Conservation (phyloP, 2,888 invertebrate species). For the Lepidonotus clava region DNA sequence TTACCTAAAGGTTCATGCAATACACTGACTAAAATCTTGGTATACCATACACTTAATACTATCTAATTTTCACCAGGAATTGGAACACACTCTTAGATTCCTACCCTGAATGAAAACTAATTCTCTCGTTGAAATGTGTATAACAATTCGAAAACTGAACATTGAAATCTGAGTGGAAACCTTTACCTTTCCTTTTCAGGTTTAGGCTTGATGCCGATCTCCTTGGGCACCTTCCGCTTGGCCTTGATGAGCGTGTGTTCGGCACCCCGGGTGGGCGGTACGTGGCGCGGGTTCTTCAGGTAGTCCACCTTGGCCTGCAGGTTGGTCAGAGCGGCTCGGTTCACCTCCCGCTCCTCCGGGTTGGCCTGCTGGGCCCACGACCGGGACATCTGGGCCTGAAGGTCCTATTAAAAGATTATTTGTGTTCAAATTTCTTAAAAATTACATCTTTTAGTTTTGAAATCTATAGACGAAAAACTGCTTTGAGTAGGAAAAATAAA, state of each 20-base stretch:
- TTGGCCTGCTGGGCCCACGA: slow-evolving; percentile 77
- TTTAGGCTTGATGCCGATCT: slow-evolving; percentile 72
- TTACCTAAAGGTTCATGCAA: too few species aligned
- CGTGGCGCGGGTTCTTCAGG: slow-evolving; percentile 74
- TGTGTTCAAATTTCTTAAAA: too few species aligned
- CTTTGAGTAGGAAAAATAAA: too few species aligned
- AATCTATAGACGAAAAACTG: too few species aligned
- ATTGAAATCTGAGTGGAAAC: neutral
- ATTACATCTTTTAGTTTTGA: too few species aligned
- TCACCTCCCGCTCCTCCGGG: slow-evolving; percentile 72
- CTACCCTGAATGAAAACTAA: neutral
- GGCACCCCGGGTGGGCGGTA: slow-evolving; percentile 70
- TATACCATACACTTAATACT: too few species aligned
- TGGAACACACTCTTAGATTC: too few species aligned
- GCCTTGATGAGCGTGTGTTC: slow-evolving; percentile 71
- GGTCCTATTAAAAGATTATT: too few species aligned
- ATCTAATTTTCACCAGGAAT: too few species aligned
- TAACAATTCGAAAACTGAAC: neutral
- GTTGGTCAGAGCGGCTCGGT: slow-evolving; percentile 71
- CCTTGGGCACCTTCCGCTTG: slow-evolving; percentile 69
- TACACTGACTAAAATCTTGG: too few species aligned
- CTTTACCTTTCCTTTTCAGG: slow-evolving; percentile 58
- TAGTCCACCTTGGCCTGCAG: slow-evolving; percentile 76
- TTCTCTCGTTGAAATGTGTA: too few species aligned
- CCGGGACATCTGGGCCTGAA: neutral